A percentile compares a stretch with the other conserved stretches of the same genome.
phyloP scores from a whole-genome alignment of 2,888 invertebrate genomes.

The Hoplodrina blanda region DNA sequence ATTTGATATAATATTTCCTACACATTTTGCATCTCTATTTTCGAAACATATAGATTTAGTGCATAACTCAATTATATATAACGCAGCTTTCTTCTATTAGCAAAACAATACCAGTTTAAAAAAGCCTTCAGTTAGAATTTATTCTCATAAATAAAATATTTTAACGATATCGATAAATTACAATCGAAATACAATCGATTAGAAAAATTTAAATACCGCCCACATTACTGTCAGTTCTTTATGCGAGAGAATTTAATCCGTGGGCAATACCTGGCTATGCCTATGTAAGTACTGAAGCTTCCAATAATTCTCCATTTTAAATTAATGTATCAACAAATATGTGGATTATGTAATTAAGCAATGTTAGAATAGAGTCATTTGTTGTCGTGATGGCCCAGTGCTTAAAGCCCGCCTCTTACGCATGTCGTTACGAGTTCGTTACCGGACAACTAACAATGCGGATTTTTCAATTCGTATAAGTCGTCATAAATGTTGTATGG shows the following conservation, averaged over 20 bases:
- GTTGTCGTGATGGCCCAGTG: neutral
- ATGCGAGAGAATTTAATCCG: conserved; percentile 35
- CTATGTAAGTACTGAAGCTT: conserved; percentile 14
- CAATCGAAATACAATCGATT: conserved; percentile 64
- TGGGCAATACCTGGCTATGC: conserved; percentile 16
- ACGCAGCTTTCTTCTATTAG: conserved; percentile 29
- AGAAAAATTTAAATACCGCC: conserved; percentile 63
- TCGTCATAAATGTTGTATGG: no score
- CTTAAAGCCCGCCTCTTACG: no score
- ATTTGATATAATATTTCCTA: conserved; percentile 25
- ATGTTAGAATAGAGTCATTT: conserved; percentile 19
- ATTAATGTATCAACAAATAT: neutral
- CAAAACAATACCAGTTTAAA: conserved; percentile 10
- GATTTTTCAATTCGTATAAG: no score
- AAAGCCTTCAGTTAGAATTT: conserved; percentile 22
- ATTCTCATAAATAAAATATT: conserved; percentile 47
- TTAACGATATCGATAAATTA: conserved; percentile 60
- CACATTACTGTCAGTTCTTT: conserved; percentile 56
- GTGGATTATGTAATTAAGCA: conserved; percentile 19
- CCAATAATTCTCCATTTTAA: conserved; percentile 30
- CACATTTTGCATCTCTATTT: conserved; percentile 3
- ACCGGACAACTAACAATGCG: no score
- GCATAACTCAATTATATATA: conserved; percentile 1
- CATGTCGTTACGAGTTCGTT: no score
- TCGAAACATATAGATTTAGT: conserved; percentile 8